Percentiles rank a stretch among this genome's conserved stretches.
Conservation (phyloP, 2,113 vertebrate genomes). For the Leptocoma aspasia region DNA sequence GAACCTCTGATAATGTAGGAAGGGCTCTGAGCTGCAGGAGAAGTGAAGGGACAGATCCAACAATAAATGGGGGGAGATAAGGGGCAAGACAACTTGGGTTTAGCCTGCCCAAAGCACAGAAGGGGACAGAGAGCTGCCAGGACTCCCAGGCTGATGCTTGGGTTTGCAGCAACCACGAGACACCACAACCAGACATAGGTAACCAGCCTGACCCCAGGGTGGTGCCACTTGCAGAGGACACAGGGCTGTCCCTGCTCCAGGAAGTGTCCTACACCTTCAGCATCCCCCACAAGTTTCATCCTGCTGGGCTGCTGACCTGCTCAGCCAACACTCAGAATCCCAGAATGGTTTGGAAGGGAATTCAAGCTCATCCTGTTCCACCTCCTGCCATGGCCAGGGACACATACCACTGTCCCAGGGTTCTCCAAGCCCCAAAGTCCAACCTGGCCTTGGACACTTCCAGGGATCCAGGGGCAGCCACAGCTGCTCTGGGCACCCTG, state of each 20-base stretch:
- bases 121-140: neutral
- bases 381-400: neutral
- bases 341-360: neutral
- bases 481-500: neutral
- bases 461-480: neutral
- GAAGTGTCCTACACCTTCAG: neutral
- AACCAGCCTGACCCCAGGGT: neutral
- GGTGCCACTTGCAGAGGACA: neutral
- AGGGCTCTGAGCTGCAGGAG: neutral
- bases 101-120: neutral
- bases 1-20: neutral
- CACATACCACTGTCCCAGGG: rapidly evolving
- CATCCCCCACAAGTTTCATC: rapidly evolving
- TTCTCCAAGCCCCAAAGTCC: rapidly evolving
- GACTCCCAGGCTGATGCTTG: rapidly evolving
- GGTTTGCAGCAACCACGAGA: neutral
- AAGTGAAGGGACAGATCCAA: neutral
- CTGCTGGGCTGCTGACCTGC: neutral
- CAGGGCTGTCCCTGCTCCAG: neutral
- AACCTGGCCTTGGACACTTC: rapidly evolving
- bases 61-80: neutral
- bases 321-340: neutral
- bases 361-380: neutral
- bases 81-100: neutral
- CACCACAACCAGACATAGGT: rapidly evolving